Conservation (phyloP, 2,113 vertebrate genomes). For the Peromyscus leucopus region DNA sequence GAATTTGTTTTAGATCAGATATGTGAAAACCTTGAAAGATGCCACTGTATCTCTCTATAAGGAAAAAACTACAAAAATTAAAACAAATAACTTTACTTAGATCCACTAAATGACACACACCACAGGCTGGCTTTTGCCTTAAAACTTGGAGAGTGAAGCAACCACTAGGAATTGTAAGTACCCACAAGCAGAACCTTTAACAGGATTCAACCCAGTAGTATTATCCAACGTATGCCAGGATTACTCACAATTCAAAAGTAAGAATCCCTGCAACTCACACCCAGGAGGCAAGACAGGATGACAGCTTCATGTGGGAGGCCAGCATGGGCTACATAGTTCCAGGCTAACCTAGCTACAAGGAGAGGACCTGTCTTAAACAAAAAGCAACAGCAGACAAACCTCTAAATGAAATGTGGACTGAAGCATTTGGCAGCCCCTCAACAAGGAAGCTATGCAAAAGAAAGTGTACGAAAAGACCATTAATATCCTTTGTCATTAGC, state of each 20-base stretch:
- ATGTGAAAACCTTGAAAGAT: background rate
- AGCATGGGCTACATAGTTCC: background rate
- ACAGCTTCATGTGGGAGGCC: rapidly evolving
- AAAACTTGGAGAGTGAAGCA: background rate
- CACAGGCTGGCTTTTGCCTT: background rate
- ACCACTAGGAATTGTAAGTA: background rate
- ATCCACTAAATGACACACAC: background rate
- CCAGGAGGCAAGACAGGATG: background rate
- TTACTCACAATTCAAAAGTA: background rate
- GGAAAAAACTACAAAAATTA: background rate
- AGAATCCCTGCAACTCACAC: background rate
- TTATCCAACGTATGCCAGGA: background rate
- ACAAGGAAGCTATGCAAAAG: background rate
- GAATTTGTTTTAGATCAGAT: background rate
- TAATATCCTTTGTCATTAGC: background rate
- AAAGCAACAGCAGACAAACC: background rate
- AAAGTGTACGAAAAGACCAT: background rate
- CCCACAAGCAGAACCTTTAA: background rate
- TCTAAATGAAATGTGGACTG: background rate
- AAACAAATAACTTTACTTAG: background rate
- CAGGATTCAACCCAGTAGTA: background rate
- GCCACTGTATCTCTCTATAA: background rate
- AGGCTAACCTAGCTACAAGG: background rate
- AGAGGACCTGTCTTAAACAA: background rate
- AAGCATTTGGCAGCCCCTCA: background rate